A percentile compares a stretch with the other conserved stretches of the same genome.
Conservation (phyloP, 2,113 vertebrate species). For the Opisthocomus hoazin region DNA sequence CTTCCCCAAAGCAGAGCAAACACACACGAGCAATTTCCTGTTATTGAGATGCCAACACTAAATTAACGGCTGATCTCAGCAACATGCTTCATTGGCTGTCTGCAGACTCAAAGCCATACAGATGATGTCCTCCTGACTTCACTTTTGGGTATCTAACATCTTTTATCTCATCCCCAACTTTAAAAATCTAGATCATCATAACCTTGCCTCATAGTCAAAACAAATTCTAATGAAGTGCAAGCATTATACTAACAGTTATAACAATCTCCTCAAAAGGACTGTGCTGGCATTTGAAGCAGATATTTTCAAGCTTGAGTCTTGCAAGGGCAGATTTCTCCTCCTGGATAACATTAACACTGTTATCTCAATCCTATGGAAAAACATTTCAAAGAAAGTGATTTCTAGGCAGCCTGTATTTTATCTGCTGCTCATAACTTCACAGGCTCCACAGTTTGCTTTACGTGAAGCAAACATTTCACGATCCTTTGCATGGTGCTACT, state of each 20-base stretch:
- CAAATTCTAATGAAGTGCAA: not conserved
- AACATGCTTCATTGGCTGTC: not conserved
- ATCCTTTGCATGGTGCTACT: not conserved
- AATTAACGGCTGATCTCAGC: constrained; percentile 10
- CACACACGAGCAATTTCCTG: not conserved
- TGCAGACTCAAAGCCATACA: not conserved
- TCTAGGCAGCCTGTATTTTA: not conserved
- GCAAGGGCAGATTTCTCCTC: not conserved
- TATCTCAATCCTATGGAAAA: not conserved
- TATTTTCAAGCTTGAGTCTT: not conserved
- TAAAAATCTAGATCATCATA: not conserved
- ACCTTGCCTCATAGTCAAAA: not conserved
- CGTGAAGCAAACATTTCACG: not conserved
- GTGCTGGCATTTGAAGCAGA: not conserved
- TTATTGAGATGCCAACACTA: not conserved
- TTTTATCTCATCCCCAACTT: not conserved
- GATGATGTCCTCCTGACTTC: not conserved
- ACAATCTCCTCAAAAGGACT: not conserved
- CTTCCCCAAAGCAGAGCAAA: not conserved
- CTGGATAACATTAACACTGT: not conserved
- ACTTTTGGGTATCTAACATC: not conserved
- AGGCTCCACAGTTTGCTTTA: not conserved
- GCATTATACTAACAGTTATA: not conserved
- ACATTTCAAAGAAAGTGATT: not conserved
- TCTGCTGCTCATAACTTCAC: not conserved